These are phyloP conservation scores for Oenanthe oenanthe DNA, from an alignment of 2,113 vertebrate genomes.

Conservation along the genomic window DNA sequence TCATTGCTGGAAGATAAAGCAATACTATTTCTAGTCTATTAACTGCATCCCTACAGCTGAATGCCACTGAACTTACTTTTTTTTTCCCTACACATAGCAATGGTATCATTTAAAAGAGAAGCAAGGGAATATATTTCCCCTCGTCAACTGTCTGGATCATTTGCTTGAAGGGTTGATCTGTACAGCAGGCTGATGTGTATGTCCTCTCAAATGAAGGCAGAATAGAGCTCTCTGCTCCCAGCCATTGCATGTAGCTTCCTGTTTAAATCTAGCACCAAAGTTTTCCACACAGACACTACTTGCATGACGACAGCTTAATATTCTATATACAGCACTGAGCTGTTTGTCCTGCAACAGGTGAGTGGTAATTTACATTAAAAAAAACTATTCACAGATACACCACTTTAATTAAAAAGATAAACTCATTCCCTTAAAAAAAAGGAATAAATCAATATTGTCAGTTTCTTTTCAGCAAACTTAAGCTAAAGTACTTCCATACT, in stretches of 20 bases:
- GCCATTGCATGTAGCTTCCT: rapidly evolving
- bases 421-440: not conserved
- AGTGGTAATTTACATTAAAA: not conserved
- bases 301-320: not conserved
- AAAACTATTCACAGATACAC: not conserved
- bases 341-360: not conserved
- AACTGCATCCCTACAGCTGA: not conserved
- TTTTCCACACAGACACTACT: not conserved
- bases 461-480: not conserved
- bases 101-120: not conserved
- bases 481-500: not conserved
- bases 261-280: not conserved
- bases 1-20: not conserved
- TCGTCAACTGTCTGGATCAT: not conserved
- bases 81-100: not conserved
- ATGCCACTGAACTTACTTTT: not conserved
- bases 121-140: not conserved
- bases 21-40: not conserved
- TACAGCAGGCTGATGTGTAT: rapidly evolving
- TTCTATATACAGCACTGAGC: not conserved
- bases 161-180: not conserved
- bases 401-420: not conserved
- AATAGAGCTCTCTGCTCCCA: not conserved
- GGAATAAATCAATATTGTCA: not conserved
- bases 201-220: rapidly evolving